Evolutionary conservation across 1,140 invertebrate species (phyloP).

Genomic region (Atta cephalotes): DNA sequence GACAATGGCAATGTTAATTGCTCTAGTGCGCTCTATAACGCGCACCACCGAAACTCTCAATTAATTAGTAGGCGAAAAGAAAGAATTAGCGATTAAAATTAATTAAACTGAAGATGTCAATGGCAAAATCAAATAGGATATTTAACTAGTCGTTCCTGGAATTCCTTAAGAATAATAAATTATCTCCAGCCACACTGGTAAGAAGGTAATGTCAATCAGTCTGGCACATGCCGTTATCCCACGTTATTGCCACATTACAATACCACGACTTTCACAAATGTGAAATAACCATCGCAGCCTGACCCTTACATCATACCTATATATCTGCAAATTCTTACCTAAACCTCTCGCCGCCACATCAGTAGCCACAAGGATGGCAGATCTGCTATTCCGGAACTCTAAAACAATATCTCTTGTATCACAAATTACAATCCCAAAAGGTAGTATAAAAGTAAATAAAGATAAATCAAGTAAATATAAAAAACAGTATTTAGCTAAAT

Average conservation of each 20-base stretch:
- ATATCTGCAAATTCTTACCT: conserved; percentile 88
- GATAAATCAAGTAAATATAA: not conserved
- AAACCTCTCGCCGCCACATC: conserved; percentile 95
- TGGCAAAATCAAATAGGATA: conserved; percentile 36
- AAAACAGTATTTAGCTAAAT: conserved; percentile 13
- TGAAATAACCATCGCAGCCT: conserved; percentile 86
- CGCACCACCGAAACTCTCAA: conserved; percentile 35
- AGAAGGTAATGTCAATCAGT: conserved; percentile 84
- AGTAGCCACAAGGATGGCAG: conserved; percentile 93
- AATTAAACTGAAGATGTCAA: conserved; percentile 49
- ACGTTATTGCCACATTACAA: conserved; percentile 82
- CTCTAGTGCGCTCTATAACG: conserved; percentile 6
- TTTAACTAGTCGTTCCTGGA: conserved; percentile 39
- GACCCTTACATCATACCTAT: conserved; percentile 85
- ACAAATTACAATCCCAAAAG: not conserved
- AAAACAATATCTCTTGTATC: conserved; percentile 72
- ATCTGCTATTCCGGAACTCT: conserved; percentile 92
- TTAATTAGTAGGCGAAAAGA: conserved; percentile 49
- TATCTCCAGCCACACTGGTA: conserved; percentile 74
- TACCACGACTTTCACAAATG: conserved; percentile 76
- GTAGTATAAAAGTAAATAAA: conserved; percentile 10
- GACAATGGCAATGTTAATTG: conserved; percentile 58
- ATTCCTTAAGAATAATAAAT: conserved; percentile 52
- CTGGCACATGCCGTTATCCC: conserved; percentile 86
- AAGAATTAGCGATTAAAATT: conserved; percentile 57